Conservation (phyloP, 35 echinoderm and acorn worm genomes). For the Nesometra sesokonis region DNA sequence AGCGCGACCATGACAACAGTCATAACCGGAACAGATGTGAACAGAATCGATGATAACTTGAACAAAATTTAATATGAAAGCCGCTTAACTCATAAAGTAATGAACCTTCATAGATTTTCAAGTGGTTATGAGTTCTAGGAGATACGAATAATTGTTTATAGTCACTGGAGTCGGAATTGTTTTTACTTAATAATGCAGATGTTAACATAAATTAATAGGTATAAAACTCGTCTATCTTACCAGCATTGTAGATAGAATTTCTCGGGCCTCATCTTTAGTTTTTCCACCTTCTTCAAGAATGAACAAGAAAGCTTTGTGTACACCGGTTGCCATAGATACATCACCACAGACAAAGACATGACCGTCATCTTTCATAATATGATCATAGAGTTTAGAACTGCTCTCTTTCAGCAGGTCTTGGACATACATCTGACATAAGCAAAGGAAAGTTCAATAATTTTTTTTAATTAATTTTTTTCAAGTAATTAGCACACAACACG, state of each 20-base stretch:
- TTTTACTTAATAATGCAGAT: neutral
- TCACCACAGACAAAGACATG: conserved; percentile 68
- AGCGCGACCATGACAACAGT: no score
- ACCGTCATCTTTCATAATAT: conserved; percentile 23
- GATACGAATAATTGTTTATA: no score
- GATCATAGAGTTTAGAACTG: conserved; percentile 24
- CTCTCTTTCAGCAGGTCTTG: conserved; percentile 43
- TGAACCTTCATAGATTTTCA: no score
- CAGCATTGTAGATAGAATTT: neutral
- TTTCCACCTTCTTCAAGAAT: neutral
- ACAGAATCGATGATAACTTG: no score
- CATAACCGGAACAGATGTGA: no score
- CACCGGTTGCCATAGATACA: conserved; percentile 54
- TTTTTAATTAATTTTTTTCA: no score
- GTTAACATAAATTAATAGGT: neutral
- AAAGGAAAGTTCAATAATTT: neutral
- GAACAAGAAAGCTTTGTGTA: conserved; percentile 17
- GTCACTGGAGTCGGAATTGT: neutral
- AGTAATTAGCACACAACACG: no score
- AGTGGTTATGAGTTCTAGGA: no score
- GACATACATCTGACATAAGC: conserved; percentile 32
- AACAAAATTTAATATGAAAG: no score
- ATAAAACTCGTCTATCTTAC: neutral
- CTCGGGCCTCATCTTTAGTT: no score
- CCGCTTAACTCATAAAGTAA: no score